Evolutionary conservation across 2,113 vertebrate genomes (phyloP), one percentile per base, ranked within the genome.

Genomic region (Siniperca knerii): DNA sequence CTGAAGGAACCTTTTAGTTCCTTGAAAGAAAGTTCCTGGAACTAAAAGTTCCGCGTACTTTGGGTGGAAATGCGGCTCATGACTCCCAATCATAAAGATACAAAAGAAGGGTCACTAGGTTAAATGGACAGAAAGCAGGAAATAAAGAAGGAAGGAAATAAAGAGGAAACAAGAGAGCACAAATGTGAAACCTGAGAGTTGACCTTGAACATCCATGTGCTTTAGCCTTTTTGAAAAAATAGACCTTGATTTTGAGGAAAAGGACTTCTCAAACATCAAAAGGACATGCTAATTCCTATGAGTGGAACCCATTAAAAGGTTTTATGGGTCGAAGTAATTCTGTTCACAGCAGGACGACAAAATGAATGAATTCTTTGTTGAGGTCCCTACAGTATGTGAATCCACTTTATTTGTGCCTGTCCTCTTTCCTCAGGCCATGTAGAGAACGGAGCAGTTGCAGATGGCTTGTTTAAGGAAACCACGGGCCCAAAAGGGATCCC

Each of bases 391-490:
- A 81, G 35, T 90, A 77, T 89, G 88, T 90, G 87, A 92, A 90
- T 88, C 66, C 81, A 84, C 79, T 93, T 87, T 78, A 84, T 90
- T 89, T 89, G 85, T 73, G 92, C 82, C 76, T 79, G 87, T 91
- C 82, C 81, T 83, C 81, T 87, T 71, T 85, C 92, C 91, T 35
- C 72, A 1, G 91, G 92, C 84, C 75, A 85, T 75, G 73, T 61
- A 82, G 52, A 86, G 80, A 86, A 89, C 6, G 52, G 89, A 92
- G 83, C 90, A 90, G 88, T 85, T 93, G 80, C 95, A 95, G 93
- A 95, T 94, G 95, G 85, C 91, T 94, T 77, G 80, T 89, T 86
- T 90, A 84, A 94, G 93, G 90, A 96, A 95, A 95, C 93, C 94
- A 73, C 91, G 62, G 77, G 65, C 87, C 91, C 92, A 94, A 92